Conservation (phyloP, 1,140 invertebrate species). For the Macrobrachium rosenbergii region DNA sequence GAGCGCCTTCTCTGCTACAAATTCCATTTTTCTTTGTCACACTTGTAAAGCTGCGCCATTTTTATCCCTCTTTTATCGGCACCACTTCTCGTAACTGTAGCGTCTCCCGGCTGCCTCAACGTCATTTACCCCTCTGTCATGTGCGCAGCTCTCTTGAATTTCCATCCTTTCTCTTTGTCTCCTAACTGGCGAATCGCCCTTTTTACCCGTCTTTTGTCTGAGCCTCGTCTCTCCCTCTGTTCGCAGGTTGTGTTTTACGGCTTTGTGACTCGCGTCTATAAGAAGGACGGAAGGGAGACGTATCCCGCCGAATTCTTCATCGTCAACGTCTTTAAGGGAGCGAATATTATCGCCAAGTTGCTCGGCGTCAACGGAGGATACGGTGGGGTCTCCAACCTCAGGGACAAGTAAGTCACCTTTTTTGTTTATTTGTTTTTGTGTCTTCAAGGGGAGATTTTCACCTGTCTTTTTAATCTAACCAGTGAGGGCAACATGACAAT, state of each 20-base stretch:
- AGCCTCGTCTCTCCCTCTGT: background rate
- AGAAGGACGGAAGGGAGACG: conserved; percentile 29
- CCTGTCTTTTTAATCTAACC: too few species aligned
- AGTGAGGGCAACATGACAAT: too few species aligned
- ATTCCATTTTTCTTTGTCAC: too few species aligned
- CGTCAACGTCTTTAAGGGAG: conserved; percentile 66
- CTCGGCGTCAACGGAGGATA: conserved; percentile 59
- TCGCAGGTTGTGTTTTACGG: conserved; percentile 54
- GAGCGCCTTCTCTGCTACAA: too few species aligned
- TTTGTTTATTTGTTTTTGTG: background rate
- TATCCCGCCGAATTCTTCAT: conserved; percentile 65
- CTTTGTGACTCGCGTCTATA: conserved; percentile 53
- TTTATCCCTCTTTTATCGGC: too few species aligned
- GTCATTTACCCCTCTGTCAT: background rate
- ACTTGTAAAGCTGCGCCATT: too few species aligned
- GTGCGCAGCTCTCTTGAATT: background rate
- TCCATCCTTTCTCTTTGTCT: background rate
- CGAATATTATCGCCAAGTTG: conserved; percentile 51
- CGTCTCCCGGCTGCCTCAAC: too few species aligned
- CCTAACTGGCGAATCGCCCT: background rate
- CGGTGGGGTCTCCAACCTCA: conserved; percentile 64
- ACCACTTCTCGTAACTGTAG: background rate
- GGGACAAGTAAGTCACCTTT: conserved; percentile 65
- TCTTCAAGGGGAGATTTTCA: too few species aligned
- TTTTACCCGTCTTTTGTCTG: background rate